Evolutionary conservation across 2,888 invertebrate genomes (phyloP), one percentile per base, ranked within the genome.

Genomic region (Hylaea fasciaria): DNA sequence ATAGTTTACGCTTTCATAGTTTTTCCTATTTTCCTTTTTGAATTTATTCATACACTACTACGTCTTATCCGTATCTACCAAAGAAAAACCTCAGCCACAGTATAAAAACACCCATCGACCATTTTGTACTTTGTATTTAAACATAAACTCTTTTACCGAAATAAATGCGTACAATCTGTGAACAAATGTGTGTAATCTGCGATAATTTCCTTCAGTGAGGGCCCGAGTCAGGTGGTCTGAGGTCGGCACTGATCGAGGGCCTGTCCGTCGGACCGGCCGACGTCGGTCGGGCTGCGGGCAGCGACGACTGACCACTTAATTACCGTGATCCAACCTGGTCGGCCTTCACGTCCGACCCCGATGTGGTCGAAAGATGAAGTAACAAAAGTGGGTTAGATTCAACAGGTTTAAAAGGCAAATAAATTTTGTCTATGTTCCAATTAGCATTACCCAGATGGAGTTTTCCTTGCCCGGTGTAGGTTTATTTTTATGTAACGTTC

Each of bases 241-340:
- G 59, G 59, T 45, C 54, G 14, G 47, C 17, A n/a, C 16, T 56
- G 40, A 62, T 44, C 52, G 60, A 54, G 54, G 12, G 52, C 13
- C 58, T 51, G 50, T 47, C 59, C 9, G 17, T 39, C 52, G 17
- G n/a, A 41, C 43, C 32, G 12, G 14, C 45, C 43, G 9, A 14
- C 29, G 29, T 10, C 39, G 12, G 56, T 39, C 49, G 13, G 37
- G 41, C 60, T 45, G 35, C 60, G 32, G 51, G 45, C 60, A 13
- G 35, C 50, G 50, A 44, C 53, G 17, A 49, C 47, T 53, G 53
- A 59, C 29, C 54, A 45, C 50, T 55, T 60, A 55, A 60, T 60
- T 60, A 55, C 60, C 22, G 22, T 52, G 46, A 52, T 52, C 37
- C 22, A 16, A 58, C 43, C 47, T 41, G 41, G 17, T 43, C n/a